Percentiles rank a stretch among this genome's conserved stretches.
These are phyloP conservation scores for Drosophila acutilabella DNA, from an alignment of 2,888 invertebrate genomes.

Conservation along the genomic window DNA sequence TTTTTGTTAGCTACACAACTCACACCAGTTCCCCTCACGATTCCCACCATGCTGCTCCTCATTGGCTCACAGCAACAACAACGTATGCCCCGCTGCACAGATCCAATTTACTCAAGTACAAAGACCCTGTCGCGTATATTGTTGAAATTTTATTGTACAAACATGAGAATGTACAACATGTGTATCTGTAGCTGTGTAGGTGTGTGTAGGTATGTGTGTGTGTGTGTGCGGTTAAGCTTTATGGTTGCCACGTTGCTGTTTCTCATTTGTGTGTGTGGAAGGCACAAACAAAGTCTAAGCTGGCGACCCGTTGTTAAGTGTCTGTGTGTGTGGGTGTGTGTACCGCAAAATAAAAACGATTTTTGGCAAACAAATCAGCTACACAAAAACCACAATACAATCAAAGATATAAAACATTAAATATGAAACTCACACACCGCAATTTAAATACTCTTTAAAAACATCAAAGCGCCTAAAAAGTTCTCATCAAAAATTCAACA, in stretches of 20 bases:
- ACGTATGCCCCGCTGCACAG: conserved; percentile 62
- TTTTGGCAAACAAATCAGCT: conserved; percentile 76
- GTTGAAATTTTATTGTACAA: conserved; percentile 79
- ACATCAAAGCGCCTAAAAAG: not conserved
- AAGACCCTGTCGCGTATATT: conserved; percentile 79
- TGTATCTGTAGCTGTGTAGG: conserved; percentile 15
- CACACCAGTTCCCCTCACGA: not conserved
- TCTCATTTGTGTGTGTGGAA: conserved; percentile 52
- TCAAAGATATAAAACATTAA: conserved; percentile 13
- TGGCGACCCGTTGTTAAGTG: conserved; percentile 71
- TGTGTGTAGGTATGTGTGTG: conserved; percentile 10
- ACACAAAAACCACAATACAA: conserved; percentile 47
- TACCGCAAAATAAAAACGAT: conserved; percentile 73
- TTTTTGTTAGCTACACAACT: conserved; percentile 54
- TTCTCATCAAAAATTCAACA: no score
- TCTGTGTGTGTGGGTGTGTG: conserved; percentile 44
- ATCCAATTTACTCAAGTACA: conserved; percentile 81
- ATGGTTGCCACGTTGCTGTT: conserved; percentile 76
- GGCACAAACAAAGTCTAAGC: conserved; percentile 51
- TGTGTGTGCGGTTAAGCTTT: conserved; percentile 54
- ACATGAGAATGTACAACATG: conserved; percentile 64
- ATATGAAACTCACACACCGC: conserved; percentile 12
- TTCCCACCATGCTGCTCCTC: not conserved
- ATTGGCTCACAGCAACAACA: not conserved
- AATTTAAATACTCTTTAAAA: conserved; percentile 48